Base-by-base conservation (phyloP, 2,113 vertebrate species). In the Oreochromis aureus region DNA sequence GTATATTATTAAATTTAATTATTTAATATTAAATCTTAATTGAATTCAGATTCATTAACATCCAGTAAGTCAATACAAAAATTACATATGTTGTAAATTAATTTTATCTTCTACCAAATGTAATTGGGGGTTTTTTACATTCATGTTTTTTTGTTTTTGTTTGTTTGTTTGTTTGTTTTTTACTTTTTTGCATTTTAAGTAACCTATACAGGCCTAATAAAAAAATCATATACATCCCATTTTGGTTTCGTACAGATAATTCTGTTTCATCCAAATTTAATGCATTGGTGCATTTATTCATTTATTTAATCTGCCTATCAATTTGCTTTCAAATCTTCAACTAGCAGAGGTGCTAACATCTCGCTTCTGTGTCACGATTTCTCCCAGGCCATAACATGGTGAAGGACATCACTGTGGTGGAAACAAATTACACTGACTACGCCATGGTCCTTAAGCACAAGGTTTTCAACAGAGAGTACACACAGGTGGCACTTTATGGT, bases 371-470 rank as follows among this genome's bases (percentile, higher is more conserved):
- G 41, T 24, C 10, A 12, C 24, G 1, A n/a, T 56, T 63, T 34
- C 10, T n/a, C 5, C 36, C 86, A 97, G 96, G 96, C 63, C 94
- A 96, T 41, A 91, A 86, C 87, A 95, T 90, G 59, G 71, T 96
- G 81, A 97, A 97, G 92, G 96, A 97, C 91, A 92, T 97, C 86
- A 96, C 96, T 6, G 95, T 97, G 73, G 95, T 97, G 88, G 95
- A 96, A 1, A 97, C 96, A 4, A 96, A 97, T 90, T 97, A 97
- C 89, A 95, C 66, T 3, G 95, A 96, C 12, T 97, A 96, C 5
- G 97, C 97, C 6, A 1, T 97, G 82, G 96, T 97, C 69, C 89
- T 96, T 81, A 97, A 97, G 86, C 86, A 96, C 94, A 96, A 95
- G 93, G 95, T 95, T 32, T 96, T 95, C 32, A 81, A 96, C 84